Percentiles rank a stretch among this genome's conserved stretches.
Conservation (phyloP, 2,888 invertebrate genomes). For the Eupithecia exiguata region DNA sequence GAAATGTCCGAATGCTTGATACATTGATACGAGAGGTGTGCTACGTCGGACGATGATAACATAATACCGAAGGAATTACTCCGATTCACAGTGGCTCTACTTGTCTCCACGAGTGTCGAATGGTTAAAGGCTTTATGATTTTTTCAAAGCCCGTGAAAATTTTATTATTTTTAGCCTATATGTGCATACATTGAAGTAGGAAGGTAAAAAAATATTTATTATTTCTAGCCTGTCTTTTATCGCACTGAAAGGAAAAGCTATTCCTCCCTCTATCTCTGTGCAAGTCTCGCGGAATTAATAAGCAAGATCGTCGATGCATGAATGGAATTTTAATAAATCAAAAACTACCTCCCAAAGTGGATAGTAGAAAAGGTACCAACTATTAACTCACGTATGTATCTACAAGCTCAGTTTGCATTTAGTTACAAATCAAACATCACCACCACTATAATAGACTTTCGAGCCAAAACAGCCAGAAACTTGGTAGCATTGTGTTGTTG, state of each 20-base stretch:
- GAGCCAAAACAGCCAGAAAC: slow-evolving; percentile 5
- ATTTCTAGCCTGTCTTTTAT: no score
- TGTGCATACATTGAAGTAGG: no score
- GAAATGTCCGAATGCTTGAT: neutral
- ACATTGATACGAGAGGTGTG: neutral
- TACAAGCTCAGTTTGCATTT: neutral
- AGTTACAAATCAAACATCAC: neutral
- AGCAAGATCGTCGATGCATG: neutral
- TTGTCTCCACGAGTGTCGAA: slow-evolving; percentile 6
- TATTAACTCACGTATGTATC: neutral
- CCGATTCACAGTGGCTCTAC: slow-evolving; percentile 11
- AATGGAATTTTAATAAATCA: no score
- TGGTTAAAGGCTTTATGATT: neutral
- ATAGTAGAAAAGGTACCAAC: no score
- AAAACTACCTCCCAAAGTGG: no score
- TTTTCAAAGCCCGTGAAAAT: neutral
- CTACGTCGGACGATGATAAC: neutral
- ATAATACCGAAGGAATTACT: slow-evolving; percentile 5
- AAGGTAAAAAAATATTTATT: no score
- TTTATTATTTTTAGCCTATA: neutral
- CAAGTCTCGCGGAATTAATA: neutral
- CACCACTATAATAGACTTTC: neutral
- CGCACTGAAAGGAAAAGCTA: neutral
- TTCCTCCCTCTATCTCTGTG: neutral
- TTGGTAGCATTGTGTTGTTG: slow-evolving; percentile 2